These are phyloP conservation scores for Eupithecia abbreviata DNA, from an alignment of 2,888 invertebrate species.

Conservation along the genomic window DNA sequence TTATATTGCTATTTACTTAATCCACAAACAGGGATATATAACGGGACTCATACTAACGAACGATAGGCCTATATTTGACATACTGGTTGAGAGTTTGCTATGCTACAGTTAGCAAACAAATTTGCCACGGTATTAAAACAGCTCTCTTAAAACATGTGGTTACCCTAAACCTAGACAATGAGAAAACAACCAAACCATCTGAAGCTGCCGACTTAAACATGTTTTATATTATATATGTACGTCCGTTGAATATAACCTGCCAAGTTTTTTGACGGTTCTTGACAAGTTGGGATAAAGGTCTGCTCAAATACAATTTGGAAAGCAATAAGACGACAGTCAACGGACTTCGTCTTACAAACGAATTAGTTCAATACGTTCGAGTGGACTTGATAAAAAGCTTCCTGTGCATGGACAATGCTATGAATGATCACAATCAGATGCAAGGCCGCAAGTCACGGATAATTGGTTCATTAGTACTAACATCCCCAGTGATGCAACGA, in stretches of 20 bases:
- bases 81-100: background rate
- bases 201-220: background rate
- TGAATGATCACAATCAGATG: conserved; percentile 33
- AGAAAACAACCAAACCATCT: background rate
- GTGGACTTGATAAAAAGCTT: conserved; percentile 26
- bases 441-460: conserved; percentile 28
- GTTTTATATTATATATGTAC: background rate
- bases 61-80: background rate
- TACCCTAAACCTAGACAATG: background rate
- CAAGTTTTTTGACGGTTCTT: background rate
- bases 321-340: background rate
- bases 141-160: background rate
- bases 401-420: conserved; percentile 23
- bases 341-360: conserved; percentile 5
- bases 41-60: conserved; percentile 14
- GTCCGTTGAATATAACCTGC: background rate
- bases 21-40: conserved; percentile 22
- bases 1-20: conserved; percentile 26
- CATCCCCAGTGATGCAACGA: conserved; percentile 41
- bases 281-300: conserved; percentile 6
- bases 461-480: conserved; percentile 38
- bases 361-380: conserved; percentile 22
- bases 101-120: background rate
- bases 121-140: background rate
- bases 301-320: background rate